phyloP scores from a whole-genome alignment of 1,140 invertebrate species.

The Teleogryllus occipitalis region DNA sequence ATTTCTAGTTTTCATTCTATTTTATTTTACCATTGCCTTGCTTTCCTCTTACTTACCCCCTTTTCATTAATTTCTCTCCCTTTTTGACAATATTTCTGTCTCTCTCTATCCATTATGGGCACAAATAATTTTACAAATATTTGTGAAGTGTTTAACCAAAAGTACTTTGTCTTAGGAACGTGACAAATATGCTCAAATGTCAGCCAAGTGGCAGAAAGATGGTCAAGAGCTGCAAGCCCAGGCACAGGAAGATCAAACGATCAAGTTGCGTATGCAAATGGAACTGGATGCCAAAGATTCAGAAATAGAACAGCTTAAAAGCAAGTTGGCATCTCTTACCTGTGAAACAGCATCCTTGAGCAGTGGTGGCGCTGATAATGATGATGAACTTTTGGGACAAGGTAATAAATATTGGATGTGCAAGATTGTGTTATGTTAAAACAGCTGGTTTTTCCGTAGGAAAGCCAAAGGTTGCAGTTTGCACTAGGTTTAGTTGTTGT shows the following conservation, averaged over 20 bases:
- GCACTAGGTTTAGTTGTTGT: no score
- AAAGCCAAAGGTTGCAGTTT: no score
- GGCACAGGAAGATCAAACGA: slow-evolving; percentile 56
- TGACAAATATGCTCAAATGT: slow-evolving; percentile 85
- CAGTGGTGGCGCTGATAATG: slow-evolving; percentile 79
- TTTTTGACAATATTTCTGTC: no score
- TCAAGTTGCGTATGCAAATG: slow-evolving; percentile 77
- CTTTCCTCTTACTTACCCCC: no score
- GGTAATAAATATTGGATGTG: background rate
- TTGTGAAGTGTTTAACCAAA: background rate
- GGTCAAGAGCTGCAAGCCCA: slow-evolving; percentile 72
- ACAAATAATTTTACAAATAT: no score
- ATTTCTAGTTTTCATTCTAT: no score
- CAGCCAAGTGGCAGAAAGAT: slow-evolving; percentile 74
- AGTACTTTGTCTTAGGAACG: slow-evolving; percentile 49
- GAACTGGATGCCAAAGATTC: slow-evolving; percentile 93
- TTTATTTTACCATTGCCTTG: no score
- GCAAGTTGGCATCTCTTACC: slow-evolving; percentile 65
- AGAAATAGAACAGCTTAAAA: slow-evolving; percentile 86
- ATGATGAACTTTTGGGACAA: slow-evolving; percentile 43
- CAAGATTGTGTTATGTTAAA: no score
- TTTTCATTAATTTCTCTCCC: no score
- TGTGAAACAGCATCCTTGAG: slow-evolving; percentile 85
- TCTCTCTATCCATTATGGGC: no score
- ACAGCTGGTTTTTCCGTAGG: no score